phyloP scores from a whole-genome alignment of 1,140 invertebrate species.

The Paraescarpia echinospica region DNA sequence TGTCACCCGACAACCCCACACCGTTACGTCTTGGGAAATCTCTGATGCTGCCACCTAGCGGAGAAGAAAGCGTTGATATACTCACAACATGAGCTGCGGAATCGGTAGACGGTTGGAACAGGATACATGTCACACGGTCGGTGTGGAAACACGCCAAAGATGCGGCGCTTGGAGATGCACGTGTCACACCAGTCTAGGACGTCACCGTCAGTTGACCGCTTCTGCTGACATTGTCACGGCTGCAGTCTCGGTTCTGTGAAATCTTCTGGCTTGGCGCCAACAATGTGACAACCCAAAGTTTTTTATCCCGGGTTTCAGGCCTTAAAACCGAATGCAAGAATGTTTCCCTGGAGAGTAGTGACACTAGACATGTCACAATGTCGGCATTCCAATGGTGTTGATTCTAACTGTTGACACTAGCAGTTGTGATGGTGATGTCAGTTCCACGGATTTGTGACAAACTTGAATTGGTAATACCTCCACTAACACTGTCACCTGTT shows the following conservation, averaged over 20 bases:
- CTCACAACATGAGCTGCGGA: not conserved
- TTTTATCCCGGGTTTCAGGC: not conserved
- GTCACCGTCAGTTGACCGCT: not conserved
- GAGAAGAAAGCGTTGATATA: not conserved
- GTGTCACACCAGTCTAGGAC: not conserved
- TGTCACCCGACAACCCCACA: not conserved
- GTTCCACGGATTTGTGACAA: not conserved
- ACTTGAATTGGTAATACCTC: not conserved
- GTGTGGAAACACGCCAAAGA: not conserved
- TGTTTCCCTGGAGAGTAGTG: not conserved
- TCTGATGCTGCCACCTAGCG: not conserved
- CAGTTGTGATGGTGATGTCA: not conserved
- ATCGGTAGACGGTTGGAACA: not conserved
- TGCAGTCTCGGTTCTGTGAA: not conserved
- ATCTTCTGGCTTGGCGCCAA: not conserved
- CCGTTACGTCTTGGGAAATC: not conserved
- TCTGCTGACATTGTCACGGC: not conserved
- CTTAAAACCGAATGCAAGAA: not conserved
- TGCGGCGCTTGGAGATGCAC: not conserved
- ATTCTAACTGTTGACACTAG: not conserved
- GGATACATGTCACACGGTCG: not conserved
- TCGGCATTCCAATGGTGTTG: not conserved
- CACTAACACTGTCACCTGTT: too few species aligned
- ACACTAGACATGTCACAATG: not conserved
- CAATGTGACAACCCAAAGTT: not conserved